phyloP scores from a whole-genome alignment of 2,113 vertebrate genomes.

The Festucalex cinctus region DNA sequence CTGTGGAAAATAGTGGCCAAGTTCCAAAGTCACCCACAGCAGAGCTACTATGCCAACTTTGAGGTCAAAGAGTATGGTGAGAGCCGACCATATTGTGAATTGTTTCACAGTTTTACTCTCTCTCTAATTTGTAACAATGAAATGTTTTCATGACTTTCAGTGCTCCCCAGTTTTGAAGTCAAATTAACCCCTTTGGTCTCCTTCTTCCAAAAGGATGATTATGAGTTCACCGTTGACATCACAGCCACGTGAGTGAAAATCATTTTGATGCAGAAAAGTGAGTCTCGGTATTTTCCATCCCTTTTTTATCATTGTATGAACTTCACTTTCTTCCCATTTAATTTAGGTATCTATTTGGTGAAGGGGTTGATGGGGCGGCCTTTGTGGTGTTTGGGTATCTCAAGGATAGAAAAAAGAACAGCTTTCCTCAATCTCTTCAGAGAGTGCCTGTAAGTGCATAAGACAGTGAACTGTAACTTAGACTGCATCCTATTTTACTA shows the following conservation, averaged over 20 bases:
- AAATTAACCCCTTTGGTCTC: constrained; percentile 45
- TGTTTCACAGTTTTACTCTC: background rate
- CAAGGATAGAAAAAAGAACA: constrained; percentile 46
- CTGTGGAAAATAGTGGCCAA: constrained; percentile 64
- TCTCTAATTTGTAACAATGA: background rate
- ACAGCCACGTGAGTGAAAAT: constrained; percentile 49
- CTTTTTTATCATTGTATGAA: background rate
- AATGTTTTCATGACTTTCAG: constrained; percentile 33
- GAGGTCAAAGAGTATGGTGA: constrained; percentile 75
- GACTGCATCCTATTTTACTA: background rate
- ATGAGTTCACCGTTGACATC: constrained; percentile 64
- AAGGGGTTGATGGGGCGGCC: constrained; percentile 67
- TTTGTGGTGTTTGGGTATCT: constrained; percentile 80
- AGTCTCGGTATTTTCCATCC: background rate
- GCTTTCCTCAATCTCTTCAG: constrained; percentile 71
- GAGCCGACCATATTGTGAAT: background rate
- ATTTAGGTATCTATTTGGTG: constrained; percentile 80
- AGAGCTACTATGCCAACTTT: constrained; percentile 58
- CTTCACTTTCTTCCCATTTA: background rate
- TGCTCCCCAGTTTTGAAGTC: constrained; percentile 81
- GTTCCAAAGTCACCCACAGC: constrained; percentile 55
- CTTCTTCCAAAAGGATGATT: constrained; percentile 77
- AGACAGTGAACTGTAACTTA: too few relatives aligned
- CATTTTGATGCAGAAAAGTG: background rate
- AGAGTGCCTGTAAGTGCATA: constrained; percentile 61